Conservation (phyloP, 2,797 vertebrate species). For the Hypotaenidia philippensis region DNA sequence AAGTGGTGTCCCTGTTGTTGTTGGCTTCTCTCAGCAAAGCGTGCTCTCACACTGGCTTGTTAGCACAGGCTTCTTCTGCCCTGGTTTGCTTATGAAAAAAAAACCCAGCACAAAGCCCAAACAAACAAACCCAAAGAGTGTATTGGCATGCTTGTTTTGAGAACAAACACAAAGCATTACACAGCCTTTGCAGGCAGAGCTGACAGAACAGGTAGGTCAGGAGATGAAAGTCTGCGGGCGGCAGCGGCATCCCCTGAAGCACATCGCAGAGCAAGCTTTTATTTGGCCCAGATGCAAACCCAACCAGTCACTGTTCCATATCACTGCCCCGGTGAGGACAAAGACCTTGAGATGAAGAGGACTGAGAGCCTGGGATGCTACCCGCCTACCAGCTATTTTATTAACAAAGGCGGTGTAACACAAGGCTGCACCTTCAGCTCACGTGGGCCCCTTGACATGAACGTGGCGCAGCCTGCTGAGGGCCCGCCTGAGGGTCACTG, state of each 20-base stretch:
- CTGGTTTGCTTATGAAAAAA: neutral
- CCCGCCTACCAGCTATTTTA: neutral
- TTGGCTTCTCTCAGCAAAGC: neutral
- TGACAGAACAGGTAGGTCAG: neutral
- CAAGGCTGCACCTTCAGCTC: neutral
- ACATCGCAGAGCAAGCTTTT: neutral
- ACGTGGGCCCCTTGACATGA: fast-evolving
- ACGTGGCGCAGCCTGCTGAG: neutral
- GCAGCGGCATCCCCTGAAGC: neutral
- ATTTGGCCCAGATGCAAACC: neutral
- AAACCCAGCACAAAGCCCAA: neutral
- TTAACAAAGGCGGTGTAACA: neutral
- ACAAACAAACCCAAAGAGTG: neutral
- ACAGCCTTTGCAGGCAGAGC: neutral
- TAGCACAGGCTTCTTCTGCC: neutral
- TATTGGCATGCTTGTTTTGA: constrained; percentile 7
- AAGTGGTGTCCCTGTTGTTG: neutral
- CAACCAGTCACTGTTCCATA: neutral
- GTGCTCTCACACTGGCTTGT: neutral
- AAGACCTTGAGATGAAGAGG: neutral
- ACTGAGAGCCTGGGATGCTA: neutral
- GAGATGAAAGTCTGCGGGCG: neutral
- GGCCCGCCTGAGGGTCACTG: neutral
- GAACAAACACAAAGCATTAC: neutral
- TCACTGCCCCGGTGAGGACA: neutral